phyloP scores from a whole-genome alignment of 2,888 invertebrate genomes.

The Polymixis lichenea region DNA sequence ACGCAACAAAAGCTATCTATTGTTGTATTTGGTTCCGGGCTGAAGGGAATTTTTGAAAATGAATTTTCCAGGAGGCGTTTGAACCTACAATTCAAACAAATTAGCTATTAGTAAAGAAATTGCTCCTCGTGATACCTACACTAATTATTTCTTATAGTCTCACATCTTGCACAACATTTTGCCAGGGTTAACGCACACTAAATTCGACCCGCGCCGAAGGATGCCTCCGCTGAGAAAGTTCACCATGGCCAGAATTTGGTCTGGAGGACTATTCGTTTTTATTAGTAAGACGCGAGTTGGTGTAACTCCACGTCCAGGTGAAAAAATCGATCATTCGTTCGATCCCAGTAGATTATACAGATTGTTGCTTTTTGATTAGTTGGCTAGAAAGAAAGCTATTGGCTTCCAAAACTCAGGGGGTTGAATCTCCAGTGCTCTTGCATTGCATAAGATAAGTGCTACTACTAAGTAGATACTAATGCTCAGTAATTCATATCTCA shows the following conservation, averaged over 20 bases:
- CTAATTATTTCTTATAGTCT: too few relatives aligned
- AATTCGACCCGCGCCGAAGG: too few relatives aligned
- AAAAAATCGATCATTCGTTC: not conserved
- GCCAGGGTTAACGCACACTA: too few relatives aligned
- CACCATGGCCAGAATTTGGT: not conserved
- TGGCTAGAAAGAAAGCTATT: not conserved
- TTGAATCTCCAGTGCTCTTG: not conserved
- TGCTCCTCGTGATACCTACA: too few relatives aligned
- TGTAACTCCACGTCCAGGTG: not conserved
- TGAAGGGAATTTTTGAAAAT: too few relatives aligned
- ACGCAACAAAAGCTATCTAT: too few relatives aligned
- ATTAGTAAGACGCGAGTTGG: not conserved
- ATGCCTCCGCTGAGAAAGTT: too few relatives aligned
- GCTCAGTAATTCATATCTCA: constrained; percentile 5
- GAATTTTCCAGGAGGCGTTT: too few relatives aligned
- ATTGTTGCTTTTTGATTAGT: not conserved
- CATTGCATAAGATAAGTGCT: not conserved
- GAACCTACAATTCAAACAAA: too few relatives aligned
- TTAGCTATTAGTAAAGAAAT: too few relatives aligned
- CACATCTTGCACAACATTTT: too few relatives aligned
- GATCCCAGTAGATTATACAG: not conserved
- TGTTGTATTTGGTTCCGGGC: too few relatives aligned
- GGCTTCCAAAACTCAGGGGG: not conserved
- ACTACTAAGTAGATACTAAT: constrained; percentile 2
- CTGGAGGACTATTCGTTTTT: not conserved